A percentile compares a stretch with the other conserved stretches of the same genome.
Evolutionary conservation across 2,888 invertebrate species (phyloP).

Genomic region (Chymomyza amoena): DNA sequence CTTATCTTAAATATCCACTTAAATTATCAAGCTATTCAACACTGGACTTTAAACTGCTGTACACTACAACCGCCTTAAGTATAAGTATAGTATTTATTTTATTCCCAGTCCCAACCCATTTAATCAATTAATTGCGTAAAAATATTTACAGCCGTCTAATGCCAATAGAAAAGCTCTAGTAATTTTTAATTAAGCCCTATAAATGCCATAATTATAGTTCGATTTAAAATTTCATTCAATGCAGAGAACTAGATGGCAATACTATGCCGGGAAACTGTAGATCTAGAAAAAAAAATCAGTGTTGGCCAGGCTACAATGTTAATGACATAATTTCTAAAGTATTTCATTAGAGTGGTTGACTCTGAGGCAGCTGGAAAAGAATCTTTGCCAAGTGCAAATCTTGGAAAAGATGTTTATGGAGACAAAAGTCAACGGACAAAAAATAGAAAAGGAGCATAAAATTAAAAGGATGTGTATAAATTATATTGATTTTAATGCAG

Average conservation of each 20-base stretch:
- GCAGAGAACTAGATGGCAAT: background rate
- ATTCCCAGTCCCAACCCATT: background rate
- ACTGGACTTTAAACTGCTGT: background rate
- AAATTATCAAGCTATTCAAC: background rate
- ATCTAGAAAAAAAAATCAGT: background rate
- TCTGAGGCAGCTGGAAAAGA: background rate
- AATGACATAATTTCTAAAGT: background rate
- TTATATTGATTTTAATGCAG: too few species aligned
- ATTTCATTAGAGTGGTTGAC: background rate
- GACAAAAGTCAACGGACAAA: too few species aligned
- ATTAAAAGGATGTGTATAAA: too few species aligned
- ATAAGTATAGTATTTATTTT: background rate
- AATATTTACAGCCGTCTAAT: background rate
- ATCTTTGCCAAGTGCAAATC: background rate
- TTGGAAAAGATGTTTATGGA: too few species aligned
- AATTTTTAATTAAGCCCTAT: background rate
- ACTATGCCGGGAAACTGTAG: background rate
- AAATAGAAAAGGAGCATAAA: too few species aligned
- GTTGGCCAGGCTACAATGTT: background rate
- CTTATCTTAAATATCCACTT: background rate
- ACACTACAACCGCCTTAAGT: background rate
- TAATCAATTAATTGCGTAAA: background rate
- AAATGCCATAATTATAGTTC: background rate
- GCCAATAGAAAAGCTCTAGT: background rate
- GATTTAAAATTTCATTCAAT: background rate